Conservation (phyloP, 2,888 invertebrate genomes). For the Rhodophaea formosa region DNA sequence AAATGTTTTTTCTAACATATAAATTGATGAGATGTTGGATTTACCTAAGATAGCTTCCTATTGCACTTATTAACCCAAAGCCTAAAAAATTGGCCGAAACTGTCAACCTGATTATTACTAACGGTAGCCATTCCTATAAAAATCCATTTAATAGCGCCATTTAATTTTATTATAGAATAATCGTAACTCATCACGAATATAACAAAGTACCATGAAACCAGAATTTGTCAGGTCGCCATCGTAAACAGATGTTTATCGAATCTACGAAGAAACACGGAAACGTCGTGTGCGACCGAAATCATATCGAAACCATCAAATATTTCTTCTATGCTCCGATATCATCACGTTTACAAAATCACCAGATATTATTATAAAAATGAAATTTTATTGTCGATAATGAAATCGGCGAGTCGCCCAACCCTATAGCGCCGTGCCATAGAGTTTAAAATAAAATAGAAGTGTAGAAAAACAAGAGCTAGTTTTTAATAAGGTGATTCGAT, state of each 20-base stretch:
- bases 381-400: constrained; percentile 58
- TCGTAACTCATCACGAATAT: constrained; percentile 35
- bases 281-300: constrained; percentile 64
- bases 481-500: constrained; percentile 39
- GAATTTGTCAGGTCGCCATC: constrained; percentile 26
- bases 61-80: not conserved
- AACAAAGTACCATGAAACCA: constrained; percentile 27
- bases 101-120: not conserved
- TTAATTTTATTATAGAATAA: constrained; percentile 30
- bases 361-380: constrained; percentile 60
- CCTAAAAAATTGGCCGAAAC: not conserved
- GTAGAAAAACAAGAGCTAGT: constrained; percentile 22
- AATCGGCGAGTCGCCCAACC: constrained; percentile 20
- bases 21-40: not conserved
- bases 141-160: constrained; percentile 15
- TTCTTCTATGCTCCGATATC: constrained; percentile 53
- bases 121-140: constrained; percentile 25
- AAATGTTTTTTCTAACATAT: no score
- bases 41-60: not conserved
- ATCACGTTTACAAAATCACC: constrained; percentile 56
- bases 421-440: constrained; percentile 11
- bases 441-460: constrained; percentile 15
- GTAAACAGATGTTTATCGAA: constrained; percentile 38
- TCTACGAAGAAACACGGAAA: constrained; percentile 53
- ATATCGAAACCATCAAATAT: constrained; percentile 45